Evolutionary conservation across 1,140 invertebrate species (phyloP).

Genomic region (Steinernema khuongi): DNA sequence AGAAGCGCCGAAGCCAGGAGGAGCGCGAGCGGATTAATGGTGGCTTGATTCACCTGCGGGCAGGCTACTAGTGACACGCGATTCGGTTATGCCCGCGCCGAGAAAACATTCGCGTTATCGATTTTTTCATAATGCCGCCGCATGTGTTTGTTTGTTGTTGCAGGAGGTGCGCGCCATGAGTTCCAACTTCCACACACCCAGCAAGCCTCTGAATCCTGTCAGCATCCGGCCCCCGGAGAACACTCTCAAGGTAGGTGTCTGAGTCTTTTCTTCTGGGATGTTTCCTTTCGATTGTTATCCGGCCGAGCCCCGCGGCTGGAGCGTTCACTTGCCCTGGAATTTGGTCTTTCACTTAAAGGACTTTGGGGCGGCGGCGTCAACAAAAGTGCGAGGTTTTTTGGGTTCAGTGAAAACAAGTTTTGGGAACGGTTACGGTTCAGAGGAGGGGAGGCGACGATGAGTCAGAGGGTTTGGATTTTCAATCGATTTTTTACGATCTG

Average conservation of each 20-base stretch:
- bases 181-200: constrained; percentile 7
- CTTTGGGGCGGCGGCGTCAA: not conserved
- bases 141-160: not conserved
- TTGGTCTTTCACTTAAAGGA: not conserved
- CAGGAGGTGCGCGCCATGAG: not conserved
- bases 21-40: not conserved
- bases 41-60: not conserved
- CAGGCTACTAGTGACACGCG: not conserved
- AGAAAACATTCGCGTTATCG: constrained; percentile 9
- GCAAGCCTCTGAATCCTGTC: constrained; percentile 7
- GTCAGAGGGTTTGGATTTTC: too few species aligned
- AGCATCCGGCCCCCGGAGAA: constrained; percentile 7
- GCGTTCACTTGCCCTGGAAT: too few species aligned
- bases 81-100: not conserved
- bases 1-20: not conserved
- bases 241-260: not conserved
- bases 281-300: too few species aligned
- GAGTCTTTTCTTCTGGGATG: not conserved
- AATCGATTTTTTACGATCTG: too few species aligned
- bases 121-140: not conserved
- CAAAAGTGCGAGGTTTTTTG: too few species aligned
- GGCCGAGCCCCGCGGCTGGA: too few species aligned
- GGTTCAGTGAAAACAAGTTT: too few species aligned
- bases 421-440: too few species aligned
- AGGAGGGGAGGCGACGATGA: too few species aligned